phyloP scores from a whole-genome alignment of 2,797 vertebrate species.

The Oryzias sinensis region DNA sequence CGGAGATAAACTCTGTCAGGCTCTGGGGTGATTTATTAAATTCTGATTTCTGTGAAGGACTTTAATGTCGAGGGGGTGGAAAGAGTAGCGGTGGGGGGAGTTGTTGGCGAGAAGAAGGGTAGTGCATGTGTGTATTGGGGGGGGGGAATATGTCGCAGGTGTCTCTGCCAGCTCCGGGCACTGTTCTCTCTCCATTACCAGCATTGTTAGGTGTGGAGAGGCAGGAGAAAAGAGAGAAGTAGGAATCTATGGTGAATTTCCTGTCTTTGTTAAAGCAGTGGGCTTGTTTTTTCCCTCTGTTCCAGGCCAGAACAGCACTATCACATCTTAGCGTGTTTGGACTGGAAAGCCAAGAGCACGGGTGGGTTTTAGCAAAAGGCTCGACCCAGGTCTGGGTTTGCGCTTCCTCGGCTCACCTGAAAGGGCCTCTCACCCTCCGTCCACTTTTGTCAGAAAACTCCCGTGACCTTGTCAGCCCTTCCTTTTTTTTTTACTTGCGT shows the following conservation, averaged over 20 bases:
- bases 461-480: slow-evolving; percentile 53
- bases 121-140: background rate
- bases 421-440: slow-evolving; percentile 44
- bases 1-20: slow-evolving; percentile 87
- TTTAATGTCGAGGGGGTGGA: slow-evolving; percentile 79
- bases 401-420: slow-evolving; percentile 54
- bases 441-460: slow-evolving; percentile 72
- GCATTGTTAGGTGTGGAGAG: slow-evolving; percentile 69
- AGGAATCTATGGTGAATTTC: slow-evolving; percentile 80
- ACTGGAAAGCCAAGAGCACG: slow-evolving; percentile 60
- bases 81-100: slow-evolving; percentile 35
- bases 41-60: slow-evolving; percentile 88
- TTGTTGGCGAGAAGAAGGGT: background rate
- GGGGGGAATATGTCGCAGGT: slow-evolving; percentile 73
- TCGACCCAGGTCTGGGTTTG: slow-evolving; percentile 12
- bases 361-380: slow-evolving; percentile 44
- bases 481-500: slow-evolving; percentile 48
- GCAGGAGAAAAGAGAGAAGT: slow-evolving; percentile 73
- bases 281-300: slow-evolving; percentile 68
- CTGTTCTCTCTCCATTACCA: slow-evolving; percentile 75
- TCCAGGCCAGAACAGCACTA: slow-evolving; percentile 64
- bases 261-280: slow-evolving; percentile 80
- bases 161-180: slow-evolving; percentile 76
- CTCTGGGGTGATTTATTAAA: slow-evolving; percentile 88
- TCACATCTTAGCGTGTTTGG: slow-evolving; percentile 76